Evolutionary conservation across 2,113 vertebrate species (phyloP).

Genomic region (Gymnocephalus cernua): DNA sequence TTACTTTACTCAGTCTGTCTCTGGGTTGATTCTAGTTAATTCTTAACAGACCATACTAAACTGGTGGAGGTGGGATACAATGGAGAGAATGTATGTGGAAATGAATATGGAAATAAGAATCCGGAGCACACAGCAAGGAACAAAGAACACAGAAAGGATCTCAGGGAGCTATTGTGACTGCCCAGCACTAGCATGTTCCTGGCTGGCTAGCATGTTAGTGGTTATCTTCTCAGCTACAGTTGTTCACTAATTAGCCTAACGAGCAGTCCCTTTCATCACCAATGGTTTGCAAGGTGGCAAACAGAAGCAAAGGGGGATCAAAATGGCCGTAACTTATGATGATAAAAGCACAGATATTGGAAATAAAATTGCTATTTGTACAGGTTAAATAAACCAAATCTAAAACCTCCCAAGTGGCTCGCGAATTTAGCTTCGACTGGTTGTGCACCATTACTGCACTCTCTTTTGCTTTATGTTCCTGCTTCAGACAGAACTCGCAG

Average conservation of each 20-base stretch:
- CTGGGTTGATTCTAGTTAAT: background rate
- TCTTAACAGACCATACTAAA: background rate
- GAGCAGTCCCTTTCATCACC: background rate
- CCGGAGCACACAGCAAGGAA: background rate
- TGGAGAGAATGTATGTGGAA: background rate
- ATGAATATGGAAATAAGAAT: background rate
- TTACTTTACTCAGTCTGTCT: background rate
- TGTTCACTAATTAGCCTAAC: background rate
- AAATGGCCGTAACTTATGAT: background rate
- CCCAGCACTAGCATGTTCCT: background rate
- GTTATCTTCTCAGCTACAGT: no score
- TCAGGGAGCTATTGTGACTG: background rate
- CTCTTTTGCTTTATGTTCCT: background rate
- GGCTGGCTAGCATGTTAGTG: background rate
- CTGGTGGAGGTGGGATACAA: background rate
- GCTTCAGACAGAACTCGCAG: background rate
- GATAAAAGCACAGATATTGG: background rate
- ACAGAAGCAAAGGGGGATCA: background rate
- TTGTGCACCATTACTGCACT: background rate
- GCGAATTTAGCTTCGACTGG: background rate
- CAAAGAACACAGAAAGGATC: background rate
- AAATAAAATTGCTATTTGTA: background rate
- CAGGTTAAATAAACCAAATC: background rate
- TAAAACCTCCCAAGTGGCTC: background rate
- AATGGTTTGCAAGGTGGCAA: background rate